A percentile compares a stretch with the other conserved stretches of the same genome.
Conservation (phyloP, 1,140 invertebrate genomes). For the Formica exsecta region DNA sequence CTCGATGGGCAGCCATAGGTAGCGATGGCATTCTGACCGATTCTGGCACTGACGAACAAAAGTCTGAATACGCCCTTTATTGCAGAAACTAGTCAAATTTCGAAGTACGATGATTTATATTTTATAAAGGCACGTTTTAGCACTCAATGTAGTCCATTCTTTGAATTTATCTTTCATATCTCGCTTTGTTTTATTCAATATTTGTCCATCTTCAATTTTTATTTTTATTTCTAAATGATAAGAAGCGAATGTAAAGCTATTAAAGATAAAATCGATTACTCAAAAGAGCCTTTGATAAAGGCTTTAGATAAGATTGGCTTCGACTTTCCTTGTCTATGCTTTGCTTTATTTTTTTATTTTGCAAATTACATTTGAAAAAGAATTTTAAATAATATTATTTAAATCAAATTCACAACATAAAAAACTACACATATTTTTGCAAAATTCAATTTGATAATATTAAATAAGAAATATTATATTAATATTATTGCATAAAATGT, state of each 20-base stretch:
- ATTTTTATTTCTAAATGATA: background rate
- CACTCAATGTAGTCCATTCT: background rate
- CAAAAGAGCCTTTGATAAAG: constrained; percentile 14
- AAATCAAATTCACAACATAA: constrained; percentile 6
- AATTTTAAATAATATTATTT: background rate
- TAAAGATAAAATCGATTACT: background rate
- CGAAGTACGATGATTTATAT: background rate
- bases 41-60: constrained; percentile 31
- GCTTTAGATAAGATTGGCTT: background rate
- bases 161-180: background rate
- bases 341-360: background rate
- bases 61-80: background rate
- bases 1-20: constrained; percentile 67
- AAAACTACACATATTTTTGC: background rate
- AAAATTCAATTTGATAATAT: background rate
- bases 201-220: background rate
- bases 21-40: constrained; percentile 44
- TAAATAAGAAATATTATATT: no score
- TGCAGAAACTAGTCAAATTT: background rate
- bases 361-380: background rate
- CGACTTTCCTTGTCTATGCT: background rate
- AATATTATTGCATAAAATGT: no score
- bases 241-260: background rate
- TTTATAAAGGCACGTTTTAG: background rate
- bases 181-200: background rate